Percentiles rank a stretch among this genome's conserved stretches.
Conservation (phyloP, 2,797 vertebrate genomes). For the Coracias cyanogaster region DNA sequence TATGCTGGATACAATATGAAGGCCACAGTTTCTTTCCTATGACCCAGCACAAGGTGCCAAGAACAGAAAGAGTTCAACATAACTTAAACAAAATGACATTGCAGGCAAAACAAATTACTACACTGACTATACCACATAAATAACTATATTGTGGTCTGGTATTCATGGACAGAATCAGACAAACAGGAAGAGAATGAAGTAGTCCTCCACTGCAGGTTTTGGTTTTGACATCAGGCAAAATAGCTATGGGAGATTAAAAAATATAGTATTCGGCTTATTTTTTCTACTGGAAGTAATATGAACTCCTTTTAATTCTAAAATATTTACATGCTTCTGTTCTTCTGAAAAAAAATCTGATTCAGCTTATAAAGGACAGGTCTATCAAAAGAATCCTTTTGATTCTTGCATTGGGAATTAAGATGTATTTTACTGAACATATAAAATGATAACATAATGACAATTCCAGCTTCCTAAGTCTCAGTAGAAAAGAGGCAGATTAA, state of each 20-base stretch:
- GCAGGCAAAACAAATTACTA: neutral
- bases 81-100: neutral
- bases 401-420: neutral
- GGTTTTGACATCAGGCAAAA: neutral
- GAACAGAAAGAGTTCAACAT: neutral
- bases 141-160: neutral
- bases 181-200: neutral
- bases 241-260: neutral
- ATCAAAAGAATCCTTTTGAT: neutral
- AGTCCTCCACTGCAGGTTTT: neutral
- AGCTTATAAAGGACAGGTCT: neutral
- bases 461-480: slow-evolving; percentile 16
- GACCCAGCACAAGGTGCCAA: neutral
- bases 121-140: accelerated
- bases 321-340: neutral
- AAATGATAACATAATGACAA: slow-evolving; percentile 48
- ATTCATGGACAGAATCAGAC: neutral
- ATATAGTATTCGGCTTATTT: neutral
- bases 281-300: neutral
- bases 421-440: slow-evolving; percentile 9
- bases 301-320: neutral
- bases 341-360: neutral
- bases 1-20: neutral
- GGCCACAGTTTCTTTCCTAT: neutral
- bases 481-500: slow-evolving; percentile 11